These are phyloP conservation scores for Thalassophryne amazonica DNA, from an alignment of 2,797 vertebrate species.

Conservation along the genomic window DNA sequence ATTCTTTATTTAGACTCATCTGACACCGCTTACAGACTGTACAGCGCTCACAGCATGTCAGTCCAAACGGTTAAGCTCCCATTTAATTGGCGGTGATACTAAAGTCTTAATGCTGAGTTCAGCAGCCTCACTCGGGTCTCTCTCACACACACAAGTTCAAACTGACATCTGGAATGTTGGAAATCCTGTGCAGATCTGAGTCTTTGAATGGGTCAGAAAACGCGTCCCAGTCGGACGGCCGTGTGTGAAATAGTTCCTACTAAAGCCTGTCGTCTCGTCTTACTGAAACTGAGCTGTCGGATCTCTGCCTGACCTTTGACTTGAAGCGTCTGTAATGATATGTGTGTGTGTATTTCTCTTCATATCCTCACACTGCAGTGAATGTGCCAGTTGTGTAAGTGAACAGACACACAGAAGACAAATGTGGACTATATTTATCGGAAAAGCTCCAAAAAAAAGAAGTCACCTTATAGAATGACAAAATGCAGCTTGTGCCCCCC, in stretches of 20 bases:
- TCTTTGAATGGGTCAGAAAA: too few relatives aligned
- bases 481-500: too few relatives aligned
- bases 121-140: not conserved
- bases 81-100: constrained; percentile 30
- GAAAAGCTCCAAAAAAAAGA: too few relatives aligned
- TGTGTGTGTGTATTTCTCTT: not conserved
- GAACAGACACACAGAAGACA: too few relatives aligned
- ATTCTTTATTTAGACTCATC: constrained; percentile 63
- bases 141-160: not conserved
- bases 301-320: constrained; percentile 39
- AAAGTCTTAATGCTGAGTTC: constrained; percentile 27
- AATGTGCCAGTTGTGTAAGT: too few relatives aligned
- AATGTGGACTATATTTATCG: too few relatives aligned
- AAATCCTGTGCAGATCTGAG: too few relatives aligned
- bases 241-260: constrained; percentile 53
- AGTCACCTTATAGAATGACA: too few relatives aligned
- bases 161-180: not conserved
- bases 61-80: constrained; percentile 12
- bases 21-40: constrained; percentile 33
- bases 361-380: too few relatives aligned
- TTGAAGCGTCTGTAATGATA: constrained; percentile 2
- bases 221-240: constrained; percentile 6
- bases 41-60: not conserved
- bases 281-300: constrained; percentile 23
- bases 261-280: constrained; percentile 37